Base-by-base conservation (phyloP, 2,888 invertebrate species). In the Pandemis corylana region DNA sequence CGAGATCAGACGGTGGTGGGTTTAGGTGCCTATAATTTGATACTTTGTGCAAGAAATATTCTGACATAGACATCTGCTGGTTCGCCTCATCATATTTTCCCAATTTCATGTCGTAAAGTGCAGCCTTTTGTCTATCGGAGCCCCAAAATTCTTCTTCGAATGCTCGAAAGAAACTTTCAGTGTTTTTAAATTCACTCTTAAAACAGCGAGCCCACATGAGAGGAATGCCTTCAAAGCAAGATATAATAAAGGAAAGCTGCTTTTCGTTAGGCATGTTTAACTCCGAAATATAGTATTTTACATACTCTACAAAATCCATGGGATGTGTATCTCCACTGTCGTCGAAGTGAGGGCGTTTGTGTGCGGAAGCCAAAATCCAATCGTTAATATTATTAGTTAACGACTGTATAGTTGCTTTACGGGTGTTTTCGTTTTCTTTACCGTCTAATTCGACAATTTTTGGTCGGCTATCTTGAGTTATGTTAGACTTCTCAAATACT, bases 131-230 rank as follows among this genome's bases (percentile, higher is more conserved):
- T 70, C 93, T 83, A 44, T 93, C 94, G 2, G 89, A 84, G 4
- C 94, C 92, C 94, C 94, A 94, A 80, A 93, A 94, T 75, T 94
- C 94, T 78, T 92, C 89, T 80, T 94, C 94, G 73, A 94, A 94
- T 13, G 92, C 90, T 9, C 80, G 82, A 77, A 89, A 93, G 81
- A 94, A 94, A 46, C 81, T 83, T 67, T 91, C 86, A 5, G 89
- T 83, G 63, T 89, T 88, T 80, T 86, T 88, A 76, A 94, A 93
- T 77, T 94, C 94, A 74, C 78, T 87, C 77, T 87, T 87, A 76
- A 94, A 94, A 81, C 94, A 94, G 5, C 94, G 90, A 36, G 92
- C 93, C 94, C 94, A 94, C 90, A 94, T 89, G 0, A 93, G 85
- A 12, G 94, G 94, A 13, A 93, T 85, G 42, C 94, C 94, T 75